These are phyloP conservation scores for Embiotoca jacksoni DNA, from an alignment of 2,113 vertebrate genomes.

Conservation along the genomic window DNA sequence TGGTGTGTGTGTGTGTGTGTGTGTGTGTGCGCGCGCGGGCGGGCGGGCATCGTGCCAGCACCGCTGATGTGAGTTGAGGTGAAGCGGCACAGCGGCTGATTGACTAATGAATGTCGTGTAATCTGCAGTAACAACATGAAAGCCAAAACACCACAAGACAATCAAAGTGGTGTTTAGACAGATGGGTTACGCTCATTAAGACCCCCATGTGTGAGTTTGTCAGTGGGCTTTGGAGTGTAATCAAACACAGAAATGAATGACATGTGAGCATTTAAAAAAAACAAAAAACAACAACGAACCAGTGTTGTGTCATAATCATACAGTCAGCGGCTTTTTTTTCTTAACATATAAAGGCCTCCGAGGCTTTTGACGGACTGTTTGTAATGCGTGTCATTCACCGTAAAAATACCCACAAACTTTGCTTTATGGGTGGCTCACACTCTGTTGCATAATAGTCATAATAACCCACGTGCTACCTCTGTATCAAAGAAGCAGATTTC, in stretches of 20 bases:
- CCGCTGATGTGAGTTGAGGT: not conserved
- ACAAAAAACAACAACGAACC: not conserved
- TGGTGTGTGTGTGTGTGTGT: not conserved
- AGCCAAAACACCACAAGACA: not conserved
- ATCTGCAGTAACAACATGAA: constrained; percentile 33
- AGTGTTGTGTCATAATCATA: not conserved
- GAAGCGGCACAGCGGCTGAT: constrained; percentile 15
- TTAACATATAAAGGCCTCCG: not conserved
- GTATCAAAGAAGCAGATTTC: not conserved
- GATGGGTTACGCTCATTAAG: constrained; percentile 25
- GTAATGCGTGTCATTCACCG: not conserved
- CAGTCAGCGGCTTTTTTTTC: not conserved
- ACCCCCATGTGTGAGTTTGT: not conserved
- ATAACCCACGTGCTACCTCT: not conserved
- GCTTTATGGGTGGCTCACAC: not conserved
- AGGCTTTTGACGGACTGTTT: not conserved
- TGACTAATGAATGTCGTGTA: constrained; percentile 7
- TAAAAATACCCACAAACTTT: not conserved
- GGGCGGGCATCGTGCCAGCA: not conserved
- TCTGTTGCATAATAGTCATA: not conserved
- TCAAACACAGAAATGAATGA: not conserved
- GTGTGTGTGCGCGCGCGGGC: not conserved
- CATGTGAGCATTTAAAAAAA: not conserved
- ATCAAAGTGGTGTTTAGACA: constrained; percentile 22
- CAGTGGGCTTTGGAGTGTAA: not conserved